phyloP scores from a whole-genome alignment of 1,140 invertebrate species.

The Dendroctonus valens region DNA sequence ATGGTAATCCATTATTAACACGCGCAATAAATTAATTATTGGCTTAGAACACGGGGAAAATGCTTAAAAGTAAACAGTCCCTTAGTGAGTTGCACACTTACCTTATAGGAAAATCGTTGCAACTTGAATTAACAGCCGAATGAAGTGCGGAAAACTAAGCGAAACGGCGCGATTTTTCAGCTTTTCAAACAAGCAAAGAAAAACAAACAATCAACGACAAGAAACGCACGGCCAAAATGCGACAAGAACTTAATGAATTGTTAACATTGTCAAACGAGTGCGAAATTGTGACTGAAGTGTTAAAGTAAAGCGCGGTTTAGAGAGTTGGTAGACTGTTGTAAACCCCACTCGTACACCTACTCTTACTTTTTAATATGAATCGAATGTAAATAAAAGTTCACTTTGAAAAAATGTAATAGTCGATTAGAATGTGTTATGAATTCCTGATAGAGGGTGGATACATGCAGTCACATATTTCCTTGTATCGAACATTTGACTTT shows the following conservation, averaged over 20 bases:
- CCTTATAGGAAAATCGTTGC: too few species aligned
- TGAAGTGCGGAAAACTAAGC: too few species aligned
- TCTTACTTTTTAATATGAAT: constrained; percentile 31
- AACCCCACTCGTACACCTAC: constrained; percentile 30
- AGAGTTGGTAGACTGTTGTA: constrained; percentile 25
- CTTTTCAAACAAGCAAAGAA: not conserved
- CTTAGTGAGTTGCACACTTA: too few species aligned
- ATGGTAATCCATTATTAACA: not conserved
- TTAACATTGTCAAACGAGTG: constrained; percentile 23
- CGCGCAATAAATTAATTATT: not conserved
- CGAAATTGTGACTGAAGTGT: constrained; percentile 33
- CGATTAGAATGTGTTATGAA: constrained; percentile 18
- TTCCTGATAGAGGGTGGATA: constrained; percentile 21
- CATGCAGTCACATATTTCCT: not conserved
- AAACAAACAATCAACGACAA: not conserved
- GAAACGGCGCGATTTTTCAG: not conserved
- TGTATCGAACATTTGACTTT: not conserved
- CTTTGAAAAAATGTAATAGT: constrained; percentile 23
- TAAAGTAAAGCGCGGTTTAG: constrained; percentile 29
- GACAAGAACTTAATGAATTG: constrained; percentile 17
- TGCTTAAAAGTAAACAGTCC: too few species aligned
- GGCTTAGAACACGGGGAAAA: too few species aligned
- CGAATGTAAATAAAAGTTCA: constrained; percentile 22
- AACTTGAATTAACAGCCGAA: too few species aligned
- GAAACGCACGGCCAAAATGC: constrained; percentile 9